Conservation (phyloP, 2,888 invertebrate species). For the Flabesymbios commensalis region DNA sequence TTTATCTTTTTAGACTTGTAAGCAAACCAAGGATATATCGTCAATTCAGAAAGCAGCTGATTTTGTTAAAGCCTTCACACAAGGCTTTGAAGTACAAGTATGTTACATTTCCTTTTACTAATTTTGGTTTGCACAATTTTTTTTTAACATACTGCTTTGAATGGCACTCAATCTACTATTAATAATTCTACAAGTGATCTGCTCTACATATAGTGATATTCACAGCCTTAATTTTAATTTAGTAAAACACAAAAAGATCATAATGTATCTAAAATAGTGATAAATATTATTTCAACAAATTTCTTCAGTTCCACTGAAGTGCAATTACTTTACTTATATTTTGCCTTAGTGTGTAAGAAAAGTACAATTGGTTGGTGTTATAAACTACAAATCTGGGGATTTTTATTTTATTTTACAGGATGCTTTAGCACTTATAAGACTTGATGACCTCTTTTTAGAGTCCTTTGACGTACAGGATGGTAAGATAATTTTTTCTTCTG, state of each 20-base stretch:
- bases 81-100: slow-evolving; percentile 90
- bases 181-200: no score
- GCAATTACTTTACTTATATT: no score
- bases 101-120: slow-evolving; percentile 4
- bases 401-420: slow-evolving; percentile 66
- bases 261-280: no score
- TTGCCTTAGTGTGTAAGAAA: no score
- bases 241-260: no score
- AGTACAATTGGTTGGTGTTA: no score
- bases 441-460: slow-evolving; percentile 97
- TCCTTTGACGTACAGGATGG: slow-evolving; percentile 93
- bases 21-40: slow-evolving; percentile 80
- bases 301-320: no score
- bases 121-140: background rate
- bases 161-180: background rate
- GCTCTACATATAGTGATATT: background rate
- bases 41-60: slow-evolving; percentile 97
- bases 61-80: slow-evolving; percentile 94
- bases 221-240: no score
- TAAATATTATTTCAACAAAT: no score
- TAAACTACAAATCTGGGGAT: background rate
- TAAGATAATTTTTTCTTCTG: slow-evolving; percentile 34
- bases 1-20: slow-evolving; percentile 58
- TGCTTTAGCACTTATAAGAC: slow-evolving; percentile 86
- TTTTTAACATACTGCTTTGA: slow-evolving; percentile 2